phyloP scores from a whole-genome alignment of 2,113 vertebrate species.

The Numida meleagris region DNA sequence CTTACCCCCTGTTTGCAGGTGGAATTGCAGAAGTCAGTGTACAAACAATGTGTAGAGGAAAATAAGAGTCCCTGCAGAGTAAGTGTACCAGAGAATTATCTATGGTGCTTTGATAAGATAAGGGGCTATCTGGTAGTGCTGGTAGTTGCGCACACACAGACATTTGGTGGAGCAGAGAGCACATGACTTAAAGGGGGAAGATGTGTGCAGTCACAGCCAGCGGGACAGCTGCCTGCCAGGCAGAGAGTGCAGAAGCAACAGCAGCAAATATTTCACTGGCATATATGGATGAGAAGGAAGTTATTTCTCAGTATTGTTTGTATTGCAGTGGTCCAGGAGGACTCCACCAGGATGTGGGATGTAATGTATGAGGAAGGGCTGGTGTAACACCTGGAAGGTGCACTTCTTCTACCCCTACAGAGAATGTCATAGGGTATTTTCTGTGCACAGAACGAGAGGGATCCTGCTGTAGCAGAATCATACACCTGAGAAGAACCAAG shows the following conservation, averaged over 20 bases:
- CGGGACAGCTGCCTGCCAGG: not conserved
- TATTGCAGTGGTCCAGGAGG: not conserved
- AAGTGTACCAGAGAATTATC: not conserved
- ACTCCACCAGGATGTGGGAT: not conserved
- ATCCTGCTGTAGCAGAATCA: not conserved
- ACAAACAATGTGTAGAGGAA: accelerated
- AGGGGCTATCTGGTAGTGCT: not conserved
- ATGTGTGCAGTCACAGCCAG: accelerated
- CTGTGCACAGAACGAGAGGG: not conserved
- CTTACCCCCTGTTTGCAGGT: not conserved
- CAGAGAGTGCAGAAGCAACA: not conserved
- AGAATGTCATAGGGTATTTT: not conserved
- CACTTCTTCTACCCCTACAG: not conserved
- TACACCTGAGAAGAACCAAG: not conserved
- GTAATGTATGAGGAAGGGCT: not conserved
- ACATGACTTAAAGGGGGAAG: not conserved
- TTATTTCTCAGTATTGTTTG: not conserved
- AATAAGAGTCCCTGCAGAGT: not conserved
- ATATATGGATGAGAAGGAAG: not conserved
- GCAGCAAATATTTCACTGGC: not conserved
- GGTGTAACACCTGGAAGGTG: not conserved
- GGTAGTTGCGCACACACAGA: not conserved
- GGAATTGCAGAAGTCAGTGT: not conserved
- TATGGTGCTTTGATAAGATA: not conserved
- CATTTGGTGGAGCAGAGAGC: not conserved